phyloP scores from a whole-genome alignment of 2,113 vertebrate genomes.

The Sebastes schlegelii region DNA sequence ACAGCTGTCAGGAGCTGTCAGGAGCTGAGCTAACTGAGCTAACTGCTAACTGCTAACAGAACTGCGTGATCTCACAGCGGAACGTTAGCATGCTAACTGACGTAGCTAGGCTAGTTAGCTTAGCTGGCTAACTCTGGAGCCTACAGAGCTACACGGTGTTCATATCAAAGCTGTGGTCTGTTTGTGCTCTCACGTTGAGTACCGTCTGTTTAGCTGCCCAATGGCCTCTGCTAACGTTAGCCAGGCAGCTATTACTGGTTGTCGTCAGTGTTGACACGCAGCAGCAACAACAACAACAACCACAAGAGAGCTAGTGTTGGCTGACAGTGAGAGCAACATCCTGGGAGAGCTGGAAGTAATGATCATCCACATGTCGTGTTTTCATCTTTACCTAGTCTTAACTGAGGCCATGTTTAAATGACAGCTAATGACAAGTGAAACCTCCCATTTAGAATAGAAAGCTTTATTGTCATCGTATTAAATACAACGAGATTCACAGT shows the following conservation, averaged over 20 bases:
- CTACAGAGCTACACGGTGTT: not conserved
- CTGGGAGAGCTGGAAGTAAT: not conserved
- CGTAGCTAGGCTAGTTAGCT: not conserved
- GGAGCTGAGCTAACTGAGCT: constrained; percentile 28
- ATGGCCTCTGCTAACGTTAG: constrained; percentile 22
- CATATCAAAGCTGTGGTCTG: not conserved
- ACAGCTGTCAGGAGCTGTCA: not conserved
- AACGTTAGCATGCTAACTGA: constrained; percentile 23
- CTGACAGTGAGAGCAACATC: not conserved
- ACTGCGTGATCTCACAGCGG: constrained; percentile 46
- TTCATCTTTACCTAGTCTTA: not conserved
- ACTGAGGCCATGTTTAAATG: not conserved
- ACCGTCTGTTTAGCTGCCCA: not conserved
- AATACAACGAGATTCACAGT: no score
- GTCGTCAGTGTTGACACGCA: constrained; percentile 44
- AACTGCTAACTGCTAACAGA: constrained; percentile 1
- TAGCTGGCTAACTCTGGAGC: constrained; percentile 26
- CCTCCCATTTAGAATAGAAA: no score
- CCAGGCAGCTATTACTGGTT: constrained; percentile 24
- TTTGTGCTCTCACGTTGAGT: not conserved
- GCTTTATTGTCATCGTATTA: no score
- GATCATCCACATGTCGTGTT: not conserved
- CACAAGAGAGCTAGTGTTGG: constrained; percentile 3
- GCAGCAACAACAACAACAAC: constrained; percentile 9
- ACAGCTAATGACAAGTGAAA: not conserved